phyloP scores from a whole-genome alignment of 2,797 vertebrate species.

The Emys orbicularis region DNA sequence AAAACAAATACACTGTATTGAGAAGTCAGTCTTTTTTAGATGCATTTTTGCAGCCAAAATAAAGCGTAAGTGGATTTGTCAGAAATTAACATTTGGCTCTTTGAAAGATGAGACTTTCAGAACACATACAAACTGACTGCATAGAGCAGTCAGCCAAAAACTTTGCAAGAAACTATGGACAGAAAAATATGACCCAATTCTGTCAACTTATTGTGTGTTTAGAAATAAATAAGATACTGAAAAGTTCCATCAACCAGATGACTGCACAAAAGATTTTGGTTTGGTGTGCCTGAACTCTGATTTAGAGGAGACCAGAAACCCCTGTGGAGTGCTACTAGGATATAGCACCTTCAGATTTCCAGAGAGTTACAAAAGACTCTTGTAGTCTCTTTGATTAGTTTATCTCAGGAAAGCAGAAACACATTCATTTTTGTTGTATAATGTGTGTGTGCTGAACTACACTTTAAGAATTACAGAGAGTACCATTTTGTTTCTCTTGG shows the following conservation, averaged over 20 bases:
- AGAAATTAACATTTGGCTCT: background rate
- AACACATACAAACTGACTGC: background rate
- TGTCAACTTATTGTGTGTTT: background rate
- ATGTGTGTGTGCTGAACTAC: background rate
- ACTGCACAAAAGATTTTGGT: background rate
- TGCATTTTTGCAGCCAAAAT: background rate
- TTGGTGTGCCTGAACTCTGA: background rate
- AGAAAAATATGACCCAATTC: background rate
- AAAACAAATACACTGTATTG: background rate
- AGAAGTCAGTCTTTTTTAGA: conserved; percentile 1
- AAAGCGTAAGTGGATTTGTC: background rate
- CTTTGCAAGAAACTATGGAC: background rate
- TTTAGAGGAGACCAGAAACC: background rate
- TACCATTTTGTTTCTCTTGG: background rate
- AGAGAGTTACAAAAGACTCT: background rate
- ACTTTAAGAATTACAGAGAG: background rate
- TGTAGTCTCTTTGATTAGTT: background rate
- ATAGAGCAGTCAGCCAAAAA: background rate
- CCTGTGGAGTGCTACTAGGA: background rate
- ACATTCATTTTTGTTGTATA: background rate
- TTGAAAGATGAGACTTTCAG: background rate
- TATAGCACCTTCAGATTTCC: background rate
- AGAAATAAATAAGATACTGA: background rate
- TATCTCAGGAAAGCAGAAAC: background rate
- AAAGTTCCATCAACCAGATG: background rate